phyloP scores from a whole-genome alignment of 1,140 invertebrate species.

The Microplitis demolitor region DNA sequence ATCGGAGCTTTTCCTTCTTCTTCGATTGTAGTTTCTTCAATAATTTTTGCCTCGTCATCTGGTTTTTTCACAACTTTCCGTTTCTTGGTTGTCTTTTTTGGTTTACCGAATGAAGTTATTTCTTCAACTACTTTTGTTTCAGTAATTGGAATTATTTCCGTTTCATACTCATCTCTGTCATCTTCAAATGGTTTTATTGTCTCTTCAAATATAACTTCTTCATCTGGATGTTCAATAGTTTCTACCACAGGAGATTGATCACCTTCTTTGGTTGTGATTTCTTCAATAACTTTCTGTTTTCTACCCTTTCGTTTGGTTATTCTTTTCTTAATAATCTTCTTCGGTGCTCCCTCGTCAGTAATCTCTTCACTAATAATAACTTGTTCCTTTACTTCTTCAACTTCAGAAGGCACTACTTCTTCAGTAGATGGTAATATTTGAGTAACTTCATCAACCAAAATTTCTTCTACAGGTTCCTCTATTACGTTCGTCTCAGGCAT shows the following conservation, averaged over 20 bases:
- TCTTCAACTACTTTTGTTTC: slow-evolving; percentile 45
- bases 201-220: slow-evolving; percentile 29
- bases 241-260: slow-evolving; percentile 39
- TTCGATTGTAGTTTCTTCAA: slow-evolving; percentile 45
- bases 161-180: slow-evolving; percentile 53
- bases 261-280: slow-evolving; percentile 60
- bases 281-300: slow-evolving; percentile 58
- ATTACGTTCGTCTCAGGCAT: slow-evolving; percentile 48
- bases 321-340: slow-evolving; percentile 34
- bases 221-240: slow-evolving; percentile 21
- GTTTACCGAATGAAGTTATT: slow-evolving; percentile 36
- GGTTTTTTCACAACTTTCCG: slow-evolving; percentile 36
- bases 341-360: slow-evolving; percentile 21
- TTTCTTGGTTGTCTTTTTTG: slow-evolving; percentile 39
- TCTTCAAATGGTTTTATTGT: slow-evolving; percentile 17
- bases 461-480: slow-evolving; percentile 33
- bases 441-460: slow-evolving; percentile 26
- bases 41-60: slow-evolving; percentile 29
- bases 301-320: slow-evolving; percentile 44
- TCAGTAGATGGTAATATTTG: slow-evolving; percentile 16
- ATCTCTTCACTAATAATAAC: slow-evolving; percentile 29
- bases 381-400: slow-evolving; percentile 23
- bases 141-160: slow-evolving; percentile 39
- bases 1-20: slow-evolving; percentile 43
- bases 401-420: slow-evolving; percentile 13